Base-by-base conservation (phyloP, 1,140 invertebrate species). In the Pantala flavescens region DNA sequence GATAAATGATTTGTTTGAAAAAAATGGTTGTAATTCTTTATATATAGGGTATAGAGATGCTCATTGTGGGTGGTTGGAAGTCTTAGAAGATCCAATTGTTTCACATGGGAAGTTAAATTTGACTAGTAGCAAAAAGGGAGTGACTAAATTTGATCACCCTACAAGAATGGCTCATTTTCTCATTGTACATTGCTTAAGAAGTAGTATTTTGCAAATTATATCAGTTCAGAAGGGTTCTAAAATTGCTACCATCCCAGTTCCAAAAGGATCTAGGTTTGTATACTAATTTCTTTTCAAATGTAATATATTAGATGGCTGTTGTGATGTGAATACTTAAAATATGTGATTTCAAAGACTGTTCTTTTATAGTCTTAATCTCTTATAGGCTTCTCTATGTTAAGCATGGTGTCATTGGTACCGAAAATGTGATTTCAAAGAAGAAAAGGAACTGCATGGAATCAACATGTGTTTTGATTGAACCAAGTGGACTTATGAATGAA, bases 1-100 rank as follows among this genome's bases (percentile, higher is more conserved):
- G n/a, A n/a, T n/a, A n/a, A n/a, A n/a, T n/a, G n/a, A n/a, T n/a
- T n/a, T n/a, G n/a, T n/a, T n/a, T n/a, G n/a, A n/a, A n/a, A n/a
- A n/a, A 63, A 21, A 12, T 63, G 14, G 49, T 63, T 19, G 12
- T 63, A 74, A 63, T 75, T 0, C 75, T 76, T 74, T 21, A 63
- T 77, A 73, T 78, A 72, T 79, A 85, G 86, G 88, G 12, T 98
- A 97, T 81, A 85, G 96, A 75, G 93, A 98, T 83, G 95, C 96
- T 11, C 93, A 98, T 80, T 95, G 92, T 83, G 91, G 90, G 10
- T 98, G 96, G 89, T 84, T 97, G 63, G 89, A 93, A 84, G 91
- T 91, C 43, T 81, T 85, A 10, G 90, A 93, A 63, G 49, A 36
- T 5, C 28, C 28, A 63, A 63, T 63, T 21, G 49, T 14, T 63